Conservation (phyloP, 2,113 vertebrate species). For the Puntigrus tetrazona region DNA sequence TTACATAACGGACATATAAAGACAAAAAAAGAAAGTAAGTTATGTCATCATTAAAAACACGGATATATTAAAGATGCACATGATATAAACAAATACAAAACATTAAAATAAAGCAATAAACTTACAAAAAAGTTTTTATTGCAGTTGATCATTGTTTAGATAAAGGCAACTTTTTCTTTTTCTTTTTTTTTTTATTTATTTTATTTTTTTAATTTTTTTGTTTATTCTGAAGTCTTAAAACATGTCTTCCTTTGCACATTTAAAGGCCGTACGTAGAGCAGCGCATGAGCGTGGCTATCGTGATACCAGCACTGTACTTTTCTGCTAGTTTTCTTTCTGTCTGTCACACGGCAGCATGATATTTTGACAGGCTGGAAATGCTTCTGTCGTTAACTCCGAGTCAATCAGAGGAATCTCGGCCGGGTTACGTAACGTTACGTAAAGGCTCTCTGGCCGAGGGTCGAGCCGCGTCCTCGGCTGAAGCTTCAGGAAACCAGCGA, state of each 20-base stretch:
- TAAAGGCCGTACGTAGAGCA: background rate
- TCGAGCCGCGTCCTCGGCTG: background rate
- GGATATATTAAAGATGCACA: background rate
- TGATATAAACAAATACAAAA: background rate
- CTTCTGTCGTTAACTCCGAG: background rate
- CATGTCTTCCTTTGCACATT: background rate
- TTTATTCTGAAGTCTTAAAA: background rate
- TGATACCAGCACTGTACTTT: background rate
- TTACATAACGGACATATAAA: background rate
- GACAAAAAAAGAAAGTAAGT: background rate
- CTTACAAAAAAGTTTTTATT: too few relatives aligned
- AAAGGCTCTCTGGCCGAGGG: constrained; percentile 24
- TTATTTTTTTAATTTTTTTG: too few relatives aligned
- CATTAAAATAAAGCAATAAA: too few relatives aligned
- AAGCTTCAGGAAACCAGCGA: constrained; percentile 1
- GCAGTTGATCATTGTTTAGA: background rate
- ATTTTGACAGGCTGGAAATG: background rate
- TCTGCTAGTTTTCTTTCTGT: background rate
- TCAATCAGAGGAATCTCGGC: constrained; percentile 7
- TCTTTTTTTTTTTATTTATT: too few relatives aligned
- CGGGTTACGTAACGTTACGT: constrained; percentile 45
- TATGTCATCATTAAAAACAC: background rate
- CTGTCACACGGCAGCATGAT: background rate
- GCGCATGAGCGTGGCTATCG: background rate
- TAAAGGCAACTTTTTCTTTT: background rate